Percentiles rank a stretch among this genome's conserved stretches.
These are phyloP conservation scores for Nephrotoma guestfalica DNA, from an alignment of 2,888 invertebrate species.

Conservation along the genomic window DNA sequence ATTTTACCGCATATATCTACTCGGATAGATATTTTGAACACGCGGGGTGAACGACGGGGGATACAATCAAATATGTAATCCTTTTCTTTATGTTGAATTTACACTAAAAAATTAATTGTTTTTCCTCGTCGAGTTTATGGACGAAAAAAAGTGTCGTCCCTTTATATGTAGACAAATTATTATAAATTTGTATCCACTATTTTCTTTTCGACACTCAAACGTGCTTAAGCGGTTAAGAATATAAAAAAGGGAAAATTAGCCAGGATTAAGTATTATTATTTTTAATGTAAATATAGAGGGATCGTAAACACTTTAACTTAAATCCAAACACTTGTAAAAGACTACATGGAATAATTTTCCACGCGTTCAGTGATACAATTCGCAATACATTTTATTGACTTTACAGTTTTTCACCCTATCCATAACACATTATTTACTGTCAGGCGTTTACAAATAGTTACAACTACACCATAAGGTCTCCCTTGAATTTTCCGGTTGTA, in stretches of 20 bases:
- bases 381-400: neutral
- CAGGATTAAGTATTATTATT: neutral
- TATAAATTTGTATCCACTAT: neutral
- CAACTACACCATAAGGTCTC: neutral
- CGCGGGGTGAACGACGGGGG: neutral
- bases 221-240: neutral
- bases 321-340: neutral
- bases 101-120: neutral
- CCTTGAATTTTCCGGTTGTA: neutral
- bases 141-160: neutral
- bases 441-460: neutral
- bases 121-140: neutral
- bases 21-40: neutral
- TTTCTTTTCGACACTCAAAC: neutral
- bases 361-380: neutral
- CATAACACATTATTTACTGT: neutral
- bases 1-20: neutral
- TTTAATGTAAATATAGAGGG: neutral
- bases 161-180: neutral
- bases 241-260: neutral
- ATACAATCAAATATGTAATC: neutral
- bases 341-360: neutral
- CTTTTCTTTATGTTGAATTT: neutral
- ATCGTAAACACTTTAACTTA: neutral
- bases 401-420: neutral